A percentile compares a stretch with the other conserved stretches of the same genome.
These are phyloP conservation scores for Ciona savignyi DNA, from an alignment of 23 tunicate species.

Conservation along the genomic window DNA sequence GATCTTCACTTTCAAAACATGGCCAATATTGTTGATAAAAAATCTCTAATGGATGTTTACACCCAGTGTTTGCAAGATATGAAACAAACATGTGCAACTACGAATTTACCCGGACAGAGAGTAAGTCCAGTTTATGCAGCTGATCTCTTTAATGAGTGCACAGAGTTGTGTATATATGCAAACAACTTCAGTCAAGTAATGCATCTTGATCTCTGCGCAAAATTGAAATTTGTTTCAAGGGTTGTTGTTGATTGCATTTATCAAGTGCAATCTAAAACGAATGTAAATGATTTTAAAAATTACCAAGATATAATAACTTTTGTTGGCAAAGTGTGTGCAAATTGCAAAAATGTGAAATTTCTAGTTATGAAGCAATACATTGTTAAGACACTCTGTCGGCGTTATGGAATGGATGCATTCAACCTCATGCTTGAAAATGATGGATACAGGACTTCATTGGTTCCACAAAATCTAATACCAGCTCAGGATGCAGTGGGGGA, in stretches of 20 bases:
- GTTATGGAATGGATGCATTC: too few relatives aligned
- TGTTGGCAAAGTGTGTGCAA: neutral
- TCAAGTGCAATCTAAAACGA: too few relatives aligned
- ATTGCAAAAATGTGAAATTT: neutral
- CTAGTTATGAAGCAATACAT: too few relatives aligned
- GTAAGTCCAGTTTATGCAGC: neutral
- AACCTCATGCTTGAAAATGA: too few relatives aligned
- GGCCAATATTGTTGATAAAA: slow-evolving; percentile 2
- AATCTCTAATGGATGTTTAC: slow-evolving; percentile 15
- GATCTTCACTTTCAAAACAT: slow-evolving; percentile 9
- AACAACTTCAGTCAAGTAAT: slow-evolving; percentile 15
- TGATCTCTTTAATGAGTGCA: too few relatives aligned
- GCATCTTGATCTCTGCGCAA: slow-evolving; percentile 24
- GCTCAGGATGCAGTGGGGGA: too few relatives aligned
- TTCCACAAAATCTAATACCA: slow-evolving; percentile 25
- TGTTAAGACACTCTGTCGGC: too few relatives aligned
- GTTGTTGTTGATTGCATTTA: slow-evolving; percentile 9
- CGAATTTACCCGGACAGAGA: neutral
- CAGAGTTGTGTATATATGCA: neutral
- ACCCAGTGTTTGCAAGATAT: too few relatives aligned
- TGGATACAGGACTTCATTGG: too few relatives aligned
- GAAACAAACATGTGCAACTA: slow-evolving; percentile 8
- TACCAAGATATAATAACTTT: slow-evolving; percentile 1
- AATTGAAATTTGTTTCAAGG: too few relatives aligned
- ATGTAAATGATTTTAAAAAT: too few relatives aligned